A percentile compares a stretch with the other conserved stretches of the same genome.
These are phyloP conservation scores for Pipistrellus kuhlii DNA, from an alignment of 2,797 vertebrate genomes.

Conservation along the genomic window DNA sequence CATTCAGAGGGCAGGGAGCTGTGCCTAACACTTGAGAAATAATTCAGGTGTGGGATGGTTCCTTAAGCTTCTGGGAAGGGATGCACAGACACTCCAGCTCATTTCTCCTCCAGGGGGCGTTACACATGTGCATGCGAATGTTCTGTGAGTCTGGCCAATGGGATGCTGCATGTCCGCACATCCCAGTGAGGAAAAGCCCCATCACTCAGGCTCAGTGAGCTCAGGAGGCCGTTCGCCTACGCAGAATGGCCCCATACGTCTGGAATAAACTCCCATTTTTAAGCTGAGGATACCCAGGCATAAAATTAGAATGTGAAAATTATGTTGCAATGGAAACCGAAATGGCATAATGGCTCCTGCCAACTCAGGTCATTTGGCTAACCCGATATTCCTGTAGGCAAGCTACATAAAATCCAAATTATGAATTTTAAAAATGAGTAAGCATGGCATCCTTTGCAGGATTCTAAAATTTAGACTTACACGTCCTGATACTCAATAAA, in stretches of 20 bases:
- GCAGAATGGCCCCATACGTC: not conserved
- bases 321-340: not conserved
- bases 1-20: constrained; percentile 67
- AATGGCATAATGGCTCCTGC: not conserved
- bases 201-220: not conserved
- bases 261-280: not conserved
- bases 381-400: not conserved
- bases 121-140: not conserved
- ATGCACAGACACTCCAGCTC: not conserved
- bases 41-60: constrained; percentile 38
- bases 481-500: not conserved
- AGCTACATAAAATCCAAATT: not conserved
- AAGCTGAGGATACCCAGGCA: not conserved
- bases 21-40: constrained; percentile 31
- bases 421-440: not conserved
- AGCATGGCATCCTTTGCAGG: not conserved
- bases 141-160: not conserved
- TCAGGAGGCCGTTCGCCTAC: not conserved
- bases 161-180: not conserved
- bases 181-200: not conserved
- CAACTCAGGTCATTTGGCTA: not conserved
- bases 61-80: not conserved
- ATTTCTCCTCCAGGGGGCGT: constrained; percentile 6
- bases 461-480: not conserved
- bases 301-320: not conserved